Base-by-base conservation (phyloP, 2,113 vertebrate species). In the Phaetusa simplex region DNA sequence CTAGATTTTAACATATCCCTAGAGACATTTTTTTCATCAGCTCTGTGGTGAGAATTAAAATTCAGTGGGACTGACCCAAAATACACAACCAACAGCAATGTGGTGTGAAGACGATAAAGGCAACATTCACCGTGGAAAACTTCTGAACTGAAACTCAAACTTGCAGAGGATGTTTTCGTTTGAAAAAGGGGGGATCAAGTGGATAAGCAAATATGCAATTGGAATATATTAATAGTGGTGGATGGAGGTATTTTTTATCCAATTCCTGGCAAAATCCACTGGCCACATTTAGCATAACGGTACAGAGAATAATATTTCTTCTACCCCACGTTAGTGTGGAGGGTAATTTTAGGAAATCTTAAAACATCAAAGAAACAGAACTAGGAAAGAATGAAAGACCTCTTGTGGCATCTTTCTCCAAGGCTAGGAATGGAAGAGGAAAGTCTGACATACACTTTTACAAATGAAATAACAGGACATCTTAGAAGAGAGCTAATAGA, bases 371-470 rank as follows among this genome's bases (percentile, higher is more conserved):
- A 53, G 40, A 86, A 95, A 92, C 14, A 72, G 56, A 78, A 89
- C 72, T 84, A 84, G 36, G 34, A 90, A 93, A 80, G 82, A 69
- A 36, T 80, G 36, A 92, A 89, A 82, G 80, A 94, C 30, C 32
- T 61, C 45, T 93, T 89, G 65, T 0, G 14, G 76, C 70, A 78
- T 87, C 74, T 81, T 93, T 86, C 72, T 91, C 64, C 70, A 90
- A 62, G 70, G 74, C 62, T 82, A 90, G 58, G 52, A 91, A 93
- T 47, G 36, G 90, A 94, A 95, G 67, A 95, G 72, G 91, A 73
- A 97, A 95, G 76, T 93, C 81, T 93, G 76, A 82, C 56, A 36
- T 65, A 78, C 0, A 29, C 34, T 96, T 93, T 64, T 61, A 55
- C 52, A 92, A 94, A 83, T 73, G 32, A 88, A 95, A 52, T 80